Conservation (phyloP, 2,113 vertebrate species). For the Laticauda colubrina region DNA sequence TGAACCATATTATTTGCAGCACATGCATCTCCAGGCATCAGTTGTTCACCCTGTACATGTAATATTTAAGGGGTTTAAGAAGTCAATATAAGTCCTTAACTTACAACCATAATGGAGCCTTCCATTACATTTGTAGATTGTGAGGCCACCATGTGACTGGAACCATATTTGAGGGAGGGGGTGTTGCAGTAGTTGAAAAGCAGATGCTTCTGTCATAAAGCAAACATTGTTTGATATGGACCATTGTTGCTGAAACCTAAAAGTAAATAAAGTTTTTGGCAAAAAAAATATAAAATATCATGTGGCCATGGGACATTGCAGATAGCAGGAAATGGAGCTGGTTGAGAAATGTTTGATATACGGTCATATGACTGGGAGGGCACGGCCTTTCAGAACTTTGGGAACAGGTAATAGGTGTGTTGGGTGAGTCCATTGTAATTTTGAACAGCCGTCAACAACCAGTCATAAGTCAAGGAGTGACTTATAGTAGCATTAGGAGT, state of each 20-base stretch:
- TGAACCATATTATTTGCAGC: not conserved
- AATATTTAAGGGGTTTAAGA: not conserved
- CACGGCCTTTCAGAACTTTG: not conserved
- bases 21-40: not conserved
- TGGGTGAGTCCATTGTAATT: not conserved
- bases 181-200: not conserved
- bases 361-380: not conserved
- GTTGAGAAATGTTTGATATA: not conserved
- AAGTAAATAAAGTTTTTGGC: not conserved
- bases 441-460: not conserved
- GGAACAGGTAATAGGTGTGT: not conserved
- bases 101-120: not conserved
- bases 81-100: not conserved
- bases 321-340: not conserved
- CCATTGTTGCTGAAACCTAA: not conserved
- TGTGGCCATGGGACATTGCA: not conserved
- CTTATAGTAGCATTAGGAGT: not conserved
- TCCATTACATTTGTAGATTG: not conserved
- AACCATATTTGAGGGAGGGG: not conserved
- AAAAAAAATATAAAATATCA: not conserved
- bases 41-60: not conserved
- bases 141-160: not conserved
- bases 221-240: not conserved
- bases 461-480: not conserved
- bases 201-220: not conserved